Evolutionary conservation across 2,113 vertebrate genomes (phyloP), one percentile per base, ranked within the genome.

Genomic region (Oryzias celebensis): DNA sequence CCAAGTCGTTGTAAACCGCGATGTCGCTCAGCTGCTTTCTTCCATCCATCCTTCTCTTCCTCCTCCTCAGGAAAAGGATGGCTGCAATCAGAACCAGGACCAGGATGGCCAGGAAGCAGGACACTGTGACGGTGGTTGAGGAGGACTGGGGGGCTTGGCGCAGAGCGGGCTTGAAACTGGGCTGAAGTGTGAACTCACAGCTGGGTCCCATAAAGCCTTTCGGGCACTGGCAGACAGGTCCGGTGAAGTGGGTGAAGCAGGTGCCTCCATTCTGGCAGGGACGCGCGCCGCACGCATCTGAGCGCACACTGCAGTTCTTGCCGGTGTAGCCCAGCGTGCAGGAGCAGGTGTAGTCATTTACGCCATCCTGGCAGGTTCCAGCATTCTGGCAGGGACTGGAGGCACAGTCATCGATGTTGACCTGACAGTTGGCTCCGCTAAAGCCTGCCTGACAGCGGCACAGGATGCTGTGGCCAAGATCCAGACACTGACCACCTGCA

Each of bases 401-500:
- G 71, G 94, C 93, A 4, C 97, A 99, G 76, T 96, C 91, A 3
- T 94, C 95, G 52, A 96, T 85, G 84, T 95, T 93, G 6, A 93
- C 89, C 61, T 96, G 93, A 18, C 97, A 98, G 85, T 96, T 93
- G n/a, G 93, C 71, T 0, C 97, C 96, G 0, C 93, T 94, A 65
- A 93, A 98, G 59, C 95, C 96, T 0, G 92, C 90, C 68, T 89
- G 93, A 75, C 97, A 99, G 1, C 94, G 91, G 22, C 97, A 99
- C 0, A 97, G 90, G 4, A 96, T 95, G 56, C 95, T 97, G 73
- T 96, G 94, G 48, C 97, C 96, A 0, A 97, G 96, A 72, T 99
- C 98, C 87, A 95, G 93, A 75, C 97, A 99, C 0, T 96, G 96
- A 0, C 95, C 96, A 53, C 95, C 96, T 99, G 84, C 91, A 94